Percentiles rank a stretch among this genome's conserved stretches.
These are phyloP conservation scores for Masticophis lateralis DNA, from an alignment of 2,797 vertebrate genomes.

Conservation along the genomic window DNA sequence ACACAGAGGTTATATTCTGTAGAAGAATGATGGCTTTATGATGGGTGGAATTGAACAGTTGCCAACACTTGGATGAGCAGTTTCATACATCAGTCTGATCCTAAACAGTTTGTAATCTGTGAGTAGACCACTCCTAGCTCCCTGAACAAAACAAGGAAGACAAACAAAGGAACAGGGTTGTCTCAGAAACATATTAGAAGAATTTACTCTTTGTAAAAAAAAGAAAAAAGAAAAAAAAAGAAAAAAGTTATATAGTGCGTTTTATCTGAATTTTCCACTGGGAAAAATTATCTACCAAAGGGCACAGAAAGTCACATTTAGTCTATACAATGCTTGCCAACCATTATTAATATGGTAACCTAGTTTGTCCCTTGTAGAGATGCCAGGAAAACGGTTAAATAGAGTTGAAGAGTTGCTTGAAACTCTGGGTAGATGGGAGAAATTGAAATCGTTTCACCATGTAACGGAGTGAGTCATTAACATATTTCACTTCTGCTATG, in stretches of 20 bases:
- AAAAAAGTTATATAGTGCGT: neutral
- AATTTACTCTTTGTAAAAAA: neutral
- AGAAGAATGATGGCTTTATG: neutral
- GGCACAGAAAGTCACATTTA: neutral
- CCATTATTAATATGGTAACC: conserved; percentile 54
- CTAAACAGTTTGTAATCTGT: neutral
- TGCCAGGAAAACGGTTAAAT: conserved; percentile 62
- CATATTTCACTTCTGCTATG: conserved; percentile 59
- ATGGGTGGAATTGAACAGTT: neutral
- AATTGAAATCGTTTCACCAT: conserved; percentile 56
- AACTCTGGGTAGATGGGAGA: conserved; percentile 52
- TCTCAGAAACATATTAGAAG: neutral
- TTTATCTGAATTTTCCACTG: neutral
- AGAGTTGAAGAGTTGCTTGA: conserved; percentile 60
- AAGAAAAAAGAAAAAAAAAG: neutral
- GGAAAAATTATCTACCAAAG: neutral
- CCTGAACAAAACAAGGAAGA: neutral
- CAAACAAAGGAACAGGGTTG: neutral
- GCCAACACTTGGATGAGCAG: neutral
- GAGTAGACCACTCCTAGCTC: neutral
- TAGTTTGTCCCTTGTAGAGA: conserved; percentile 62
- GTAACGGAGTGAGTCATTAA: conserved; percentile 60
- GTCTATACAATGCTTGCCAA: neutral
- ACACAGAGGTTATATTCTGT: neutral
- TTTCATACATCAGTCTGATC: neutral